phyloP scores from a whole-genome alignment of 2,888 invertebrate species.

The Caenorhabditis panamensis region DNA sequence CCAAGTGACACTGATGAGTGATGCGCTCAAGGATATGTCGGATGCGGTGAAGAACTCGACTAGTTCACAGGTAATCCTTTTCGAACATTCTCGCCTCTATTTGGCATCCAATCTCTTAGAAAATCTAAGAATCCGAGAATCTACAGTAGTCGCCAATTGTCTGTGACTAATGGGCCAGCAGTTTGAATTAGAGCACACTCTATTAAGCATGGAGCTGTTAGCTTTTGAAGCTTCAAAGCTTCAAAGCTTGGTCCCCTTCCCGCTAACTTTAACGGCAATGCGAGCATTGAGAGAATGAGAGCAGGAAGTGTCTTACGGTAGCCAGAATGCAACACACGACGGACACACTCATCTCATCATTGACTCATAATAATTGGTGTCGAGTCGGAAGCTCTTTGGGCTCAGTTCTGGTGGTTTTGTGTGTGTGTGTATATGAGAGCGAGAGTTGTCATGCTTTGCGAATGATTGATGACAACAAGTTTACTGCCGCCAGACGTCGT shows the following conservation, averaged over 20 bases:
- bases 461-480: constrained; percentile 50
- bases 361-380: constrained; percentile 32
- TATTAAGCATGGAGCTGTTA: constrained; percentile 11
- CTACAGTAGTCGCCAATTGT: constrained; percentile 36
- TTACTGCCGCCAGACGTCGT: constrained; percentile 38
- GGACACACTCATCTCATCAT: constrained; percentile 38
- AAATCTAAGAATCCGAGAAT: not conserved
- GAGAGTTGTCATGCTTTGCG: constrained; percentile 30
- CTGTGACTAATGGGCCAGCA: constrained; percentile 27
- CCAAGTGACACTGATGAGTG: constrained; percentile 91
- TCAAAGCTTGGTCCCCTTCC: not conserved
- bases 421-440: constrained; percentile 11
- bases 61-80: constrained; percentile 72
- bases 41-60: constrained; percentile 77
- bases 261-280: no score
- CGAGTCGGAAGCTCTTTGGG: not conserved
- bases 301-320: constrained; percentile 3
- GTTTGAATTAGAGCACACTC: constrained; percentile 36
- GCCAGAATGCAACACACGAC: not conserved
- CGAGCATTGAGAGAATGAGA: no score
- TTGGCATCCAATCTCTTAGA: no score
- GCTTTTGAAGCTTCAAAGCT: not conserved
- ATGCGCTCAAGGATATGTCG: constrained; percentile 84
- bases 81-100: no score
- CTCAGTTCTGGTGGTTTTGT: constrained; percentile 12